Percentiles rank a stretch among this genome's conserved stretches.
Conservation (phyloP, 2,113 vertebrate genomes). For the Bostrychus sinensis region DNA sequence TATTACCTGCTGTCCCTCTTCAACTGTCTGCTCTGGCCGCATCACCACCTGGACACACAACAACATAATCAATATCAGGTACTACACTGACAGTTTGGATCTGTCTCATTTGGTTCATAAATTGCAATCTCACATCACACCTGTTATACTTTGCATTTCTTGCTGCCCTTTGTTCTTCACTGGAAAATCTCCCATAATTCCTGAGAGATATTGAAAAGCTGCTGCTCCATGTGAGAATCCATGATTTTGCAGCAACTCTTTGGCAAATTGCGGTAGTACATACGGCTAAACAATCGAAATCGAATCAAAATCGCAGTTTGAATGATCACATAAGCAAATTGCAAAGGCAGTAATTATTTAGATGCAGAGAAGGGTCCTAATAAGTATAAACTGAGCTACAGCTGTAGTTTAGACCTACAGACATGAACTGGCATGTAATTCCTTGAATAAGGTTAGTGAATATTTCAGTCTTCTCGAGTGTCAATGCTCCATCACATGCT, state of each 20-base stretch:
- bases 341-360: no score
- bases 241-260: neutral
- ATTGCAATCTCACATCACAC: neutral
- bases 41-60: conserved; percentile 79
- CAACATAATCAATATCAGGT: neutral
- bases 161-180: neutral
- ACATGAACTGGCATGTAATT: no score
- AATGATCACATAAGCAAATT: no score
- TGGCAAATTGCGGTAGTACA: neutral
- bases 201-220: neutral
- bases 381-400: no score
- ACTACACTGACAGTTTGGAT: neutral
- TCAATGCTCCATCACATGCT: no score
- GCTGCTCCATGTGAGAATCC: neutral
- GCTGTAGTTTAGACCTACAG: no score
- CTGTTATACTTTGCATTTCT: conserved; percentile 9
- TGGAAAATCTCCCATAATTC: neutral
- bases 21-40: conserved; percentile 74
- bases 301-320: no score
- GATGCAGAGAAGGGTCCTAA: no score
- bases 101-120: neutral
- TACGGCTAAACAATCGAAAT: no score
- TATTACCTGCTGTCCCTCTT: conserved; percentile 77
- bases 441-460: no score
- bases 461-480: no score